A percentile compares a stretch with the other conserved stretches of the same genome.
Evolutionary conservation across 2,113 vertebrate genomes (phyloP).

Genomic region (Caloenas nicobarica): DNA sequence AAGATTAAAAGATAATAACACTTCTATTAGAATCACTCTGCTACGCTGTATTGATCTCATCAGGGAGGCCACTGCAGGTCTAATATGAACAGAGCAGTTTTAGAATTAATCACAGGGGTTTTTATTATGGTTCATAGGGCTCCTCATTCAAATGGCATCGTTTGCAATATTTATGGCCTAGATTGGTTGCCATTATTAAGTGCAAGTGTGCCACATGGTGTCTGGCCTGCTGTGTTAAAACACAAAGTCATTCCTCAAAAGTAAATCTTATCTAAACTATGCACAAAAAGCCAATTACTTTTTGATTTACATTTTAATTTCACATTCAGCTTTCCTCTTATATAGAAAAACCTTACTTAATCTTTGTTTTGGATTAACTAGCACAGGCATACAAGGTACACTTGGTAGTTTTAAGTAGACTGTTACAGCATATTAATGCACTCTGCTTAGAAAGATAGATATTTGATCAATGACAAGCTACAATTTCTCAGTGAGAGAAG

Average conservation of each 20-base stretch:
- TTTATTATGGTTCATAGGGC: conserved; percentile 82
- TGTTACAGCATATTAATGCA: conserved; percentile 53
- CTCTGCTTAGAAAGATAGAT: neutral
- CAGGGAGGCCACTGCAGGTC: conserved; percentile 82
- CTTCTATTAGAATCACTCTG: conserved; percentile 82
- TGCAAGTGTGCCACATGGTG: conserved; percentile 72
- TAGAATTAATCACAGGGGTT: conserved; percentile 82
- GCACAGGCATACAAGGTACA: neutral
- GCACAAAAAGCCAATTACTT: conserved; percentile 82
- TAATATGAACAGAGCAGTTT: conserved; percentile 79
- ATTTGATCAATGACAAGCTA: neutral
- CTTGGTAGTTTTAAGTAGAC: conserved; percentile 42
- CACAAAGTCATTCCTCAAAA: conserved; percentile 81
- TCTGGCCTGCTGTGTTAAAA: conserved; percentile 77
- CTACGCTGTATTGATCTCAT: conserved; percentile 84
- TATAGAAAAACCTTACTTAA: conserved; percentile 59
- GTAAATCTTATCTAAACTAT: conserved; percentile 85
- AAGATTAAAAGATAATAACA: conserved; percentile 87
- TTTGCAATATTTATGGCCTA: conserved; percentile 82
- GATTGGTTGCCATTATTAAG: conserved; percentile 79
- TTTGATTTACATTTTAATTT: conserved; percentile 87
- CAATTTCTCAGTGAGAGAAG: neutral
- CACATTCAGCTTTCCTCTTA: conserved; percentile 53
- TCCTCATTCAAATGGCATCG: conserved; percentile 78
- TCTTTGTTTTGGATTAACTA: conserved; percentile 72